Conservation (phyloP, 2,113 vertebrate genomes). For the Siniperca knerii region DNA sequence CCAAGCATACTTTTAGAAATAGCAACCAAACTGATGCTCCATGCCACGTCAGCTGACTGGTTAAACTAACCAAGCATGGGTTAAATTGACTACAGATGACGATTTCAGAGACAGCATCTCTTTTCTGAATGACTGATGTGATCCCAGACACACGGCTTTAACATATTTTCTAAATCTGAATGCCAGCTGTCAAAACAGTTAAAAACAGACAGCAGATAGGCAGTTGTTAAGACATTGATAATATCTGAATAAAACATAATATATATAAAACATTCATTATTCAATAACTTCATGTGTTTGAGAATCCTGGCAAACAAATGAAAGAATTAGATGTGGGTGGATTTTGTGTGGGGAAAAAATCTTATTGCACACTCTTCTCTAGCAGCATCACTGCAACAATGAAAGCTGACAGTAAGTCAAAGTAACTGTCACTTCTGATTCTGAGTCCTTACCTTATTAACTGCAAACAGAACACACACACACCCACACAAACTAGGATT, state of each 20-base stretch:
- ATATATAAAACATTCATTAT: constrained; percentile 15
- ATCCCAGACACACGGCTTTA: neutral
- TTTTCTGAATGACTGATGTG: neutral
- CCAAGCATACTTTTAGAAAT: neutral
- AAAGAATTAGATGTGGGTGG: constrained; percentile 28
- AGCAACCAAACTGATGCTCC: too few species aligned
- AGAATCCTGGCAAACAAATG: constrained; percentile 33
- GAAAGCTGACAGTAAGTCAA: constrained; percentile 61
- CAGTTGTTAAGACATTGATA: constrained; percentile 1
- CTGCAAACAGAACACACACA: constrained; percentile 23
- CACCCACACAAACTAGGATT: neutral
- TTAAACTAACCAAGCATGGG: neutral
- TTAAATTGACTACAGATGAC: neutral
- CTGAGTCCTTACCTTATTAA: constrained; percentile 48
- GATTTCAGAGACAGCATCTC: neutral
- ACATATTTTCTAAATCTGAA: constrained; percentile 8
- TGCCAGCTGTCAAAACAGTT: constrained; percentile 8
- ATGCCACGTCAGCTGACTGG: neutral
- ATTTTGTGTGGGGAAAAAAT: constrained; percentile 18
- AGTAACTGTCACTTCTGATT: constrained; percentile 67
- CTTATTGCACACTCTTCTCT: neutral
- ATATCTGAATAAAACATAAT: neutral
- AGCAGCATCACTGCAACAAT: constrained; percentile 27
- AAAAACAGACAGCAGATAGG: constrained; percentile 1
- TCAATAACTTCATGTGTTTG: constrained; percentile 21